A percentile compares a stretch with the other conserved stretches of the same genome.
Evolutionary conservation across 1,140 invertebrate genomes (phyloP).

Genomic region (Caenorhabditis elegans): DNA sequence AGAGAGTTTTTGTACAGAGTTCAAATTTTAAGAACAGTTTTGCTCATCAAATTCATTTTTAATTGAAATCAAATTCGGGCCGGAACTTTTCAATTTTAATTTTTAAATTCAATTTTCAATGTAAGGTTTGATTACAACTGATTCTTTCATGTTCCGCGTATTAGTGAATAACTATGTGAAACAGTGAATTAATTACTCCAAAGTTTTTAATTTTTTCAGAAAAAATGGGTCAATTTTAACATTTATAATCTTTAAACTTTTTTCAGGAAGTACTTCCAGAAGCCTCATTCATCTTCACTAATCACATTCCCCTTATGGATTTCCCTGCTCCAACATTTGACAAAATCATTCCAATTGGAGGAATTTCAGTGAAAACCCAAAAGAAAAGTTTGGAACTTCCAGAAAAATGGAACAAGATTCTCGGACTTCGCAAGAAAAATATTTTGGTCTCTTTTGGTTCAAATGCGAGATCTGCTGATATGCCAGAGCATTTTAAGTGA

Average conservation of each 20-base stretch:
- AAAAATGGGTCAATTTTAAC: no score
- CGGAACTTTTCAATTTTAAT: no score
- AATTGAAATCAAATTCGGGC: no score
- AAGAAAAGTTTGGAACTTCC: background rate
- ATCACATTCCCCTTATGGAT: conserved; percentile 32
- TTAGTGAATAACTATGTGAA: no score
- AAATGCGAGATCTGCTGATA: conserved; percentile 37
- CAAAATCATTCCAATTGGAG: conserved; percentile 32
- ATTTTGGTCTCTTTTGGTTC: conserved; percentile 51
- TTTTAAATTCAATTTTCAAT: no score
- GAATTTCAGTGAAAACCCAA: conserved; percentile 29
- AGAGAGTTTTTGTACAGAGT: no score
- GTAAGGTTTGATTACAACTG: no score
- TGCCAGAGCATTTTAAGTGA: conserved; percentile 45
- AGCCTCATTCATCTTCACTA: background rate
- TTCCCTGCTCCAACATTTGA: conserved; percentile 25
- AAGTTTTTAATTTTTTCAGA: no score
- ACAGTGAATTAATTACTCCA: background rate
- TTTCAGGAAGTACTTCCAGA: background rate
- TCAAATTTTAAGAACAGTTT: no score
- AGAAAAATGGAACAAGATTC: conserved; percentile 43
- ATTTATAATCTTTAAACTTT: no score
- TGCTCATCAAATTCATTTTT: no score
- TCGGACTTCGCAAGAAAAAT: conserved; percentile 30
- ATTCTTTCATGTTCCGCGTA: no score